phyloP scores from a whole-genome alignment of 2,888 invertebrate genomes.

The Lasiommata megera region DNA sequence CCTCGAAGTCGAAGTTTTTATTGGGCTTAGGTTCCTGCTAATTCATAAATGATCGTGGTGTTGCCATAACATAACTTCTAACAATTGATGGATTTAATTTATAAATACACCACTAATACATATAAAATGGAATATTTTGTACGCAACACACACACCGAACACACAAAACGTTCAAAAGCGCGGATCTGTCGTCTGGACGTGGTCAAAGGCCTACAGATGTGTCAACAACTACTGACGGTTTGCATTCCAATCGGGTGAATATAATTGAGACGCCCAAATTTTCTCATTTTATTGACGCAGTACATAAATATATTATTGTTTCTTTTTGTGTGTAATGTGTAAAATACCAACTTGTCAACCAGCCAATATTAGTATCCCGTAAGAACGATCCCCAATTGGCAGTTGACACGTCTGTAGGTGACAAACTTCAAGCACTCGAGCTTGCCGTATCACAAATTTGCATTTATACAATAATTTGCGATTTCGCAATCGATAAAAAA shows the following conservation, averaged over 20 bases:
- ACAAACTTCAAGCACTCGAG: slow-evolving; percentile 16
- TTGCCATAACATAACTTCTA: slow-evolving; percentile 15
- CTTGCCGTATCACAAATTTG: slow-evolving; percentile 17
- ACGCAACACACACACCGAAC: slow-evolving; percentile 45
- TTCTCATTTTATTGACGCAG: no score
- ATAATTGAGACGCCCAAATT: no score
- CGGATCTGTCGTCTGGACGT: slow-evolving; percentile 28
- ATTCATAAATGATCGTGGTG: background rate
- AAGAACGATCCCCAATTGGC: no score
- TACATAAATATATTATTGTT: no score
- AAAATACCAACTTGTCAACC: no score
- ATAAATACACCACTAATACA: slow-evolving; percentile 14
- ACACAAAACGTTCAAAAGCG: slow-evolving; percentile 39
- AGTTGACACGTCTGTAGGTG: background rate
- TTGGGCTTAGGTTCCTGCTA: background rate
- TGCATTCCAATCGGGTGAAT: no score
- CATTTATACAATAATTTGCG: background rate
- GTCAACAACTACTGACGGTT: no score
- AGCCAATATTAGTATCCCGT: no score
- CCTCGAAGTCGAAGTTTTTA: no score
- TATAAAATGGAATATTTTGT: slow-evolving; percentile 58
- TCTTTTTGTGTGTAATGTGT: no score
- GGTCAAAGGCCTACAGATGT: slow-evolving; percentile 7
- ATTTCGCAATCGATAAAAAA: slow-evolving; percentile 10
- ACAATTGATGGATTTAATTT: slow-evolving; percentile 21